These are phyloP conservation scores for Heliconius hewitsoni DNA, from an alignment of 1,140 invertebrate genomes.

Conservation along the genomic window DNA sequence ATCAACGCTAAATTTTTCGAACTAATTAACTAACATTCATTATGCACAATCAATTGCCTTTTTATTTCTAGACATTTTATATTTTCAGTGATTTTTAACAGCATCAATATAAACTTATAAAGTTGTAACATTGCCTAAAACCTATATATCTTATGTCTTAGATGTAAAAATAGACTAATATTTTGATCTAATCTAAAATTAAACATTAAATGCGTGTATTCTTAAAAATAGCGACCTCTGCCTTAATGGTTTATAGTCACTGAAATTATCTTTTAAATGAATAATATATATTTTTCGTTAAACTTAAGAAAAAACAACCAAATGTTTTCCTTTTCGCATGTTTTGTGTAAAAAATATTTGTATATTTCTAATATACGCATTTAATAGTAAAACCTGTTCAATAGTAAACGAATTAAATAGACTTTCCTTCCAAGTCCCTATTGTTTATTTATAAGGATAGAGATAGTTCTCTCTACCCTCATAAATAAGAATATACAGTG, in stretches of 20 bases:
- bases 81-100: background rate
- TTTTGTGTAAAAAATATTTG: background rate
- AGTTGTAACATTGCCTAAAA: slow-evolving; percentile 8
- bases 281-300: too few relatives aligned
- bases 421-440: background rate
- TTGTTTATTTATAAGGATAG: too few relatives aligned
- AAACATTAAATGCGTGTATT: background rate
- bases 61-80: background rate
- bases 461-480: background rate
- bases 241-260: too few relatives aligned
- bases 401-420: background rate
- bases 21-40: too few relatives aligned
- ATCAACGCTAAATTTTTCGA: too few relatives aligned
- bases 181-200: too few relatives aligned
- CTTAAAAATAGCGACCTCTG: too few relatives aligned
- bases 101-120: background rate
- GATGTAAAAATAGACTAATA: too few relatives aligned
- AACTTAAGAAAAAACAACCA: too few relatives aligned
- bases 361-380: background rate
- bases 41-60: too few relatives aligned
- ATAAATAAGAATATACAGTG: background rate
- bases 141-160: background rate
- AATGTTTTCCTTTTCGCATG: too few relatives aligned
- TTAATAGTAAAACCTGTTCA: background rate
- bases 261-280: too few relatives aligned